Conservation (phyloP, 2,113 vertebrate genomes). For the Regulus satrapa region DNA sequence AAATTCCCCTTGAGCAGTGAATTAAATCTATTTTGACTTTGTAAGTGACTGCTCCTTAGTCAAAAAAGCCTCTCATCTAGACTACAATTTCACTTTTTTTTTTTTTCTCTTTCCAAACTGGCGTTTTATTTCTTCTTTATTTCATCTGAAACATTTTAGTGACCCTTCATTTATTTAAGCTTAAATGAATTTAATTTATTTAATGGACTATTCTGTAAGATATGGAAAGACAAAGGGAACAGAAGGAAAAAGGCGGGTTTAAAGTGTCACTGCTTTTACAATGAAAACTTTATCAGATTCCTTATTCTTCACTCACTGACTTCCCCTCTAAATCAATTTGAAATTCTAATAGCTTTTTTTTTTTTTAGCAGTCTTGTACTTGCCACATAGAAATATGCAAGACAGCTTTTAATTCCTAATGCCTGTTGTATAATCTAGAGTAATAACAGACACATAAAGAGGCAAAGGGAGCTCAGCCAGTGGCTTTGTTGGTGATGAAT, state of each 20-base stretch:
- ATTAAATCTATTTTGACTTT: not conserved
- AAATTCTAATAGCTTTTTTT: not conserved
- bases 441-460: not conserved
- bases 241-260: not conserved
- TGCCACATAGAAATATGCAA: not conserved
- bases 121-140: conserved; percentile 22
- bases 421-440: not conserved
- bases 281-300: not conserved
- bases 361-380: not conserved
- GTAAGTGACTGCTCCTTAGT: not conserved
- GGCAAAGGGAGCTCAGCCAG: not conserved
- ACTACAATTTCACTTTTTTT: not conserved
- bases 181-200: not conserved
- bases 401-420: conserved; percentile 15
- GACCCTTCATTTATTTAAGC: conserved; percentile 16
- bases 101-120: not conserved
- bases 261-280: not conserved
- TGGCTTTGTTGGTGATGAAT: not conserved
- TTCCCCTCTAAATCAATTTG: not conserved
- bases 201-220: not conserved
- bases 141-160: not conserved
- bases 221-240: not conserved
- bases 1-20: not conserved
- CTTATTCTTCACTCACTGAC: not conserved
- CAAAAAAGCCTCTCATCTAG: not conserved